These are phyloP conservation scores for Tylochromis polylepis DNA, from an alignment of 2,113 vertebrate species.

Conservation along the genomic window DNA sequence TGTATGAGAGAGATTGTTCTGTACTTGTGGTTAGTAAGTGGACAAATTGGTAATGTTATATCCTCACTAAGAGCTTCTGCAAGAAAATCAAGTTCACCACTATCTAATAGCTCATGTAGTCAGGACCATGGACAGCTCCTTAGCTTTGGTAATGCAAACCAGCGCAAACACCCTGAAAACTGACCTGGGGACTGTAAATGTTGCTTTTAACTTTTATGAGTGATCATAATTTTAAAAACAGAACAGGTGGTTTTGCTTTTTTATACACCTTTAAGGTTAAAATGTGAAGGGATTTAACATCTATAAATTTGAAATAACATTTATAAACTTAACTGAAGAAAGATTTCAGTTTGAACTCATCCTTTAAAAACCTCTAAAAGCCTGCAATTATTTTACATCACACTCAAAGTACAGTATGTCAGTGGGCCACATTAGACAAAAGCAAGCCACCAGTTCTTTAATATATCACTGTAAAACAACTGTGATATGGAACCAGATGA, in stretches of 20 bases:
- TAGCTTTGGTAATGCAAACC: not conserved
- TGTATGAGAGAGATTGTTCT: not conserved
- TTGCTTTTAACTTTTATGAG: not conserved
- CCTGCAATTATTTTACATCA: not conserved
- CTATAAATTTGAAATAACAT: not conserved
- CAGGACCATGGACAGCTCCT: conserved; percentile 45
- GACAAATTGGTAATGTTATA: not conserved
- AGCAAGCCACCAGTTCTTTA: not conserved
- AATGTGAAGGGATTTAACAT: not conserved
- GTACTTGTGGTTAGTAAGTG: conserved; percentile 7
- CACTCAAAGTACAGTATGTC: not conserved
- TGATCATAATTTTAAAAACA: not conserved
- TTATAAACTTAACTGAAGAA: not conserved
- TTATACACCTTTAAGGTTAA: not conserved
- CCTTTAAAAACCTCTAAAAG: not conserved
- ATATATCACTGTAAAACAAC: not conserved
- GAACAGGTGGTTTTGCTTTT: not conserved
- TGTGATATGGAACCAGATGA: not conserved
- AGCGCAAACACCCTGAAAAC: not conserved
- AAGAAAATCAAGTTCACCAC: not conserved
- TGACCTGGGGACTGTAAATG: not conserved
- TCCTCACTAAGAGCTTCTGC: conserved; percentile 7
- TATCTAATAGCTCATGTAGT: not conserved
- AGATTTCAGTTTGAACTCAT: not conserved
- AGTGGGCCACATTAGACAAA: not conserved